These are phyloP conservation scores for Gymnoscelis rufifasciata DNA, from an alignment of 2,888 invertebrate species.

Conservation along the genomic window DNA sequence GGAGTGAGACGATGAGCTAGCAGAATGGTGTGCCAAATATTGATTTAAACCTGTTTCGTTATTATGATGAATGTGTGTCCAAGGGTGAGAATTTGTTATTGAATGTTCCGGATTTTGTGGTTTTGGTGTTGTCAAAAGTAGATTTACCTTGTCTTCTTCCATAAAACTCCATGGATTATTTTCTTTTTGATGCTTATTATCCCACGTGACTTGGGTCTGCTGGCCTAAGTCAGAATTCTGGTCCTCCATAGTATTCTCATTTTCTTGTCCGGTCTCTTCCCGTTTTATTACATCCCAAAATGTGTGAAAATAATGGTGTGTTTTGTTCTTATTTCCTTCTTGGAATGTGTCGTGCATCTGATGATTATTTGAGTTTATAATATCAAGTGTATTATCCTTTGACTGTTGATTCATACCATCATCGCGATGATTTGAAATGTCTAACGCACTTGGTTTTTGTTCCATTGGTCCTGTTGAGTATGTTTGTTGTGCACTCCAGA, in stretches of 20 bases:
- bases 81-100: constrained; percentile 16
- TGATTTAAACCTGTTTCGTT: constrained; percentile 7
- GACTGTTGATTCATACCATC: constrained; percentile 7
- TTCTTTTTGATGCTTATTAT: constrained; percentile 21
- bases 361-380: constrained; percentile 6
- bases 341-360: constrained; percentile 7
- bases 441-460: constrained; percentile 8
- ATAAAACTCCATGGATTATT: constrained; percentile 11
- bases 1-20: constrained; percentile 12
- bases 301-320: constrained; percentile 13
- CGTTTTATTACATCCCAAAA: constrained; percentile 18
- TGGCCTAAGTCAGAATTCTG: constrained; percentile 24
- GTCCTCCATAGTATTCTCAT: constrained; percentile 14
- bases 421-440: constrained; percentile 9
- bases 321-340: constrained; percentile 7
- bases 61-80: constrained; percentile 9
- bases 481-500: constrained; percentile 20
- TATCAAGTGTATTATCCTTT: constrained; percentile 16
- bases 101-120: not conserved
- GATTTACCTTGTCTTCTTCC: constrained; percentile 2
- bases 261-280: constrained; percentile 16
- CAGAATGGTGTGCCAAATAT: constrained; percentile 13
- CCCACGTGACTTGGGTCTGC: constrained; percentile 22
- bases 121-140: constrained; percentile 3
- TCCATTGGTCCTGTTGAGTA: constrained; percentile 18